Evolutionary conservation across 2,797 vertebrate species (phyloP).

Genomic region (Thaleichthys pacificus): DNA sequence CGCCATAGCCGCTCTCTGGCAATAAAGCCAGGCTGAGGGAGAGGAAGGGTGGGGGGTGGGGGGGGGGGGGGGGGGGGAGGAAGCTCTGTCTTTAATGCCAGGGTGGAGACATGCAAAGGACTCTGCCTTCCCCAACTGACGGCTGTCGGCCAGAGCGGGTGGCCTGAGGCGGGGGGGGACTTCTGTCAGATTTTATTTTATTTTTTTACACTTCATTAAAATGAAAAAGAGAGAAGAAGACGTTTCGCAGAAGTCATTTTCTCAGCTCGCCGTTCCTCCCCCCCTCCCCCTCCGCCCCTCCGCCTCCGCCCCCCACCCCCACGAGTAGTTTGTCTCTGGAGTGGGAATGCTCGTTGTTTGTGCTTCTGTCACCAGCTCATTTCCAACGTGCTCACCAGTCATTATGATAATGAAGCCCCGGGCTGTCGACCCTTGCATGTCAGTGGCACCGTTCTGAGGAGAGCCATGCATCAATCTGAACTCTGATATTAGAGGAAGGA

Average conservation of each 20-base stretch:
- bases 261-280: constrained; percentile 24
- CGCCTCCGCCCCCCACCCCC: not conserved
- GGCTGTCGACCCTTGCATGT: constrained; percentile 61
- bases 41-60: constrained; percentile 42
- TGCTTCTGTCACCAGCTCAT: constrained; percentile 64
- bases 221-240: constrained; percentile 20
- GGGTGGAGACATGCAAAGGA: constrained; percentile 30
- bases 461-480: constrained; percentile 66
- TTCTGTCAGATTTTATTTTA: constrained; percentile 24
- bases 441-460: constrained; percentile 40
- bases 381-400: constrained; percentile 57
- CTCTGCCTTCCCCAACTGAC: constrained; percentile 54
- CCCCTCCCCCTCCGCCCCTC: no score
- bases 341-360: constrained; percentile 57
- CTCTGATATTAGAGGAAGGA: constrained; percentile 55
- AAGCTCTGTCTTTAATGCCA: constrained; percentile 26
- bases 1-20: constrained; percentile 65
- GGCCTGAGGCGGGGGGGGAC: constrained; percentile 25
- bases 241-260: constrained; percentile 43
- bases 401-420: constrained; percentile 70
- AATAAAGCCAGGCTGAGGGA: constrained; percentile 65
- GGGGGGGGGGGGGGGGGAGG: constrained; percentile 22
- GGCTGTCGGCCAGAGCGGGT: constrained; percentile 30
- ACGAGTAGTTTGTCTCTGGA: constrained; percentile 43
- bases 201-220: constrained; percentile 28